Evolutionary conservation across 2,113 vertebrate species (phyloP).

Genomic region (Trinectes maculatus): DNA sequence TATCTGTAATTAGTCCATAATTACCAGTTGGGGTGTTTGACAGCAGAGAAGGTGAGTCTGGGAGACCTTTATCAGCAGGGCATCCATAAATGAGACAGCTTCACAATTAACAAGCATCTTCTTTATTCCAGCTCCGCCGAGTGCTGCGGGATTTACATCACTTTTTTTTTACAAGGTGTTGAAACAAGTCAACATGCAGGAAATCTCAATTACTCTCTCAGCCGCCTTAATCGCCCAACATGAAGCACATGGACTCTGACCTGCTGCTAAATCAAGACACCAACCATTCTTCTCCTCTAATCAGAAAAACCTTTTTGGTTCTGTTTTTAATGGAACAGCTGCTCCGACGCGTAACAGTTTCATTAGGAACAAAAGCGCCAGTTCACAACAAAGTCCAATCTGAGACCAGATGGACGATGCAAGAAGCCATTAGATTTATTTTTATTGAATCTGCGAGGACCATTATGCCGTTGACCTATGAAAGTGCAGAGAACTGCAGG

Average conservation of each 20-base stretch:
- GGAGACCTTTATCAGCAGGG: constrained; percentile 57
- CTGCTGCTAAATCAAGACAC: constrained; percentile 27
- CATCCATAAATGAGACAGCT: constrained; percentile 59
- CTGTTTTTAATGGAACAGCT: no score
- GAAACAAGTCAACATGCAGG: constrained; percentile 37
- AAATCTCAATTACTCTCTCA: constrained; percentile 55
- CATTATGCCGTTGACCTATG: background rate
- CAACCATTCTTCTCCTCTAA: constrained; percentile 18
- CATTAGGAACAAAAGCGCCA: background rate
- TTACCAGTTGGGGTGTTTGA: constrained; percentile 49
- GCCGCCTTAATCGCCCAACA: constrained; percentile 43
- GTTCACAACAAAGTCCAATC: background rate
- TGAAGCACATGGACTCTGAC: constrained; percentile 54
- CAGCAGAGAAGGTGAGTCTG: constrained; percentile 57
- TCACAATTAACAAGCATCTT: constrained; percentile 56
- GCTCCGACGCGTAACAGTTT: background rate
- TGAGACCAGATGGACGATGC: background rate
- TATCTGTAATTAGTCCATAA: constrained; percentile 60
- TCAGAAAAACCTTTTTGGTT: constrained; percentile 23
- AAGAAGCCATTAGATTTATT: background rate
- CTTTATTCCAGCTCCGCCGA: constrained; percentile 18
- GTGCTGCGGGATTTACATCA: constrained; percentile 39
- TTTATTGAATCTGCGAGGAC: background rate
- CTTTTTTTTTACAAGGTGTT: constrained; percentile 36
- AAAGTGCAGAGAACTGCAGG: background rate